A percentile compares a stretch with the other conserved stretches of the same genome.
These are phyloP conservation scores for Eonycteris spelaea DNA, from an alignment of 2,113 vertebrate species.

Conservation along the genomic window DNA sequence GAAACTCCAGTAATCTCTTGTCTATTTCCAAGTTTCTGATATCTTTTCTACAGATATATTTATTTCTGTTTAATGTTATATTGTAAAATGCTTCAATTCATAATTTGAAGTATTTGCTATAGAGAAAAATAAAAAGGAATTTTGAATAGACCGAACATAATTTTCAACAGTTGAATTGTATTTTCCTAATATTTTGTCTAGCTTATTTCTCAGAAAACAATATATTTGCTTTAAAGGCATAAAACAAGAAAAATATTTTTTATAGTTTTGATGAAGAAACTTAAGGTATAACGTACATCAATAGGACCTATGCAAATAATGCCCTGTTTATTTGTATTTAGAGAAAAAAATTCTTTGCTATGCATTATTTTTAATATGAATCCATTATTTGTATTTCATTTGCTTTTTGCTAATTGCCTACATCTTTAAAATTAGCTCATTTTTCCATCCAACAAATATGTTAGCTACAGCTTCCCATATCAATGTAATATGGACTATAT, in stretches of 20 bases:
- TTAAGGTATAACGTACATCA: not conserved
- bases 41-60: not conserved
- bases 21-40: not conserved
- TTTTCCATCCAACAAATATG: not conserved
- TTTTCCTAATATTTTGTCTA: not conserved
- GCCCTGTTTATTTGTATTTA: not conserved
- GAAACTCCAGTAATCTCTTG: not conserved
- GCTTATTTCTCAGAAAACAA: not conserved
- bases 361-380: constrained; percentile 2
- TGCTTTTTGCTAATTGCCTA: not conserved
- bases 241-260: not conserved
- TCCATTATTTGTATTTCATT: not conserved
- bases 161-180: not conserved
- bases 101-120: not conserved
- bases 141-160: not conserved
- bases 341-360: not conserved
- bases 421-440: not conserved
- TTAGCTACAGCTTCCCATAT: not conserved
- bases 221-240: not conserved
- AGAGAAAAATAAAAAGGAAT: not conserved
- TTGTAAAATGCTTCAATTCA: not conserved
- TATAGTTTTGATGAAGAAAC: not conserved
- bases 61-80: not conserved
- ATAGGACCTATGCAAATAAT: not conserved
- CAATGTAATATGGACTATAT: not conserved